phyloP scores from a whole-genome alignment of 2,113 vertebrate genomes.

The Ahaetulla prasina region DNA sequence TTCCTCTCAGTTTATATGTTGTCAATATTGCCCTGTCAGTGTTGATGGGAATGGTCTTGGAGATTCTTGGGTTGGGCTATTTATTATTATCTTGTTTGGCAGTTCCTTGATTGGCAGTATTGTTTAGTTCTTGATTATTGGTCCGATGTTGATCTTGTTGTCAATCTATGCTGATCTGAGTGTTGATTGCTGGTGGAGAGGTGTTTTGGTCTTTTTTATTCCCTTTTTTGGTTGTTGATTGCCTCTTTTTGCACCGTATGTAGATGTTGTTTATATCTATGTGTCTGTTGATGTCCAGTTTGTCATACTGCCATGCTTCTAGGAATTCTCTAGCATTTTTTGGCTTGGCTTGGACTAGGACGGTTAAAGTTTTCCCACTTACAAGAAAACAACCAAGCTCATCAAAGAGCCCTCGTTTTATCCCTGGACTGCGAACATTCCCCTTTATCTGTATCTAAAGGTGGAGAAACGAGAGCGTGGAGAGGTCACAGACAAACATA shows the following conservation, averaged over 20 bases:
- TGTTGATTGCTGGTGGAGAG: too few relatives aligned
- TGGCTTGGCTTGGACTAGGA: neutral
- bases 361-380: neutral
- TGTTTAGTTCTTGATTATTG: neutral
- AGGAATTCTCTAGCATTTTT: neutral
- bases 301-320: too few relatives aligned
- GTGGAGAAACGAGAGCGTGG: neutral
- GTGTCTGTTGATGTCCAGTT: too few relatives aligned
- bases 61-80: neutral
- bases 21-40: neutral
- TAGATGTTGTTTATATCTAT: too few relatives aligned
- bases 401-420: neutral
- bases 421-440: neutral
- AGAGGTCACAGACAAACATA: neutral
- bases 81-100: neutral
- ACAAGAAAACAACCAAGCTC: neutral
- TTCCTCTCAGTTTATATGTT: neutral
- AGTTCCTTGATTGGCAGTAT: neutral
- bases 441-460: neutral
- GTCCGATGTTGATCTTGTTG: neutral
- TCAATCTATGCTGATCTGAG: too few relatives aligned
- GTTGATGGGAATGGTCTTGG: neutral
- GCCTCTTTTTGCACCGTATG: too few relatives aligned
- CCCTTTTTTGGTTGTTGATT: too few relatives aligned
- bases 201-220: too few relatives aligned